A percentile compares a stretch with the other conserved stretches of the same genome.
These are phyloP conservation scores for Alexandromys fortis DNA, from an alignment of 2,113 vertebrate genomes.

Conservation along the genomic window DNA sequence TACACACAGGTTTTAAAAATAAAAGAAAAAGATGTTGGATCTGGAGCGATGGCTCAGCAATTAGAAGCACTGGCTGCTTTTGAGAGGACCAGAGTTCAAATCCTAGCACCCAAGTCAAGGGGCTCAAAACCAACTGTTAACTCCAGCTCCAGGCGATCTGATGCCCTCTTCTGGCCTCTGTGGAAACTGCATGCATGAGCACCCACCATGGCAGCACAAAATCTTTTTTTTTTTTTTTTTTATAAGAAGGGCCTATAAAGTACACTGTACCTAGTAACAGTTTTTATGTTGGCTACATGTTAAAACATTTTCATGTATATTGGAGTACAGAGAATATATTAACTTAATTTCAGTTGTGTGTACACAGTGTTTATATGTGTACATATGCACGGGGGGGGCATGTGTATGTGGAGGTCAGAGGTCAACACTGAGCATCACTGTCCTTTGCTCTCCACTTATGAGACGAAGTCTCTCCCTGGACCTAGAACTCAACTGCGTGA, in stretches of 20 bases:
- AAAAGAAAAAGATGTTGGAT: too few species aligned
- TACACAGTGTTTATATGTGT: neutral
- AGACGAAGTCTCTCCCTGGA: neutral
- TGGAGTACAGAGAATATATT: too few species aligned
- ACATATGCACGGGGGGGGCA: neutral
- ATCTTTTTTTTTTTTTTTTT: neutral
- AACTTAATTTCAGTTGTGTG: neutral
- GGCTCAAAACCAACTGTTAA: neutral
- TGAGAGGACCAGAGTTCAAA: neutral
- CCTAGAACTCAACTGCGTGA: neutral
- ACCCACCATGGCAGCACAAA: accelerated
- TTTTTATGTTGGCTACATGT: neutral
- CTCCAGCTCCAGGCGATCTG: neutral
- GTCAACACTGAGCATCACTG: neutral
- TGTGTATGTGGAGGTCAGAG: neutral
- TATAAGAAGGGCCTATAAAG: neutral
- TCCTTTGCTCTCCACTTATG: neutral
- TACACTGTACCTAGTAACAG: neutral
- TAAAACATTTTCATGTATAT: neutral
- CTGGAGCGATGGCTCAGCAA: neutral
- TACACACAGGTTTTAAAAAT: neutral
- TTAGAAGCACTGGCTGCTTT: neutral
- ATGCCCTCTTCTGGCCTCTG: neutral
- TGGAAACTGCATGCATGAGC: neutral
- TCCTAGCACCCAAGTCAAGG: neutral